Evolutionary conservation across 2,888 invertebrate species (phyloP).

Genomic region (Punctoribates punctum): DNA sequence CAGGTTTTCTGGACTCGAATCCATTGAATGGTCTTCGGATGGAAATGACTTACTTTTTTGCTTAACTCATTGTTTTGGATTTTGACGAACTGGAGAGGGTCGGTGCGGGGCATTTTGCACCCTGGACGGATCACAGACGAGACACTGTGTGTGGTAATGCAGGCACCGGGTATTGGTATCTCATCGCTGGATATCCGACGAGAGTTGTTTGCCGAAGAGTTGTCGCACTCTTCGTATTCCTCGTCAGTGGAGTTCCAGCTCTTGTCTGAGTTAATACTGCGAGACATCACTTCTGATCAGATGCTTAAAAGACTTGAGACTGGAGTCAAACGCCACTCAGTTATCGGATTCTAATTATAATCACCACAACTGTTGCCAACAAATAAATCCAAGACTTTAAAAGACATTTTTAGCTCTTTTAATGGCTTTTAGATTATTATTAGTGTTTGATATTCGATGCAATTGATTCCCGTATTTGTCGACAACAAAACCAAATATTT

Average conservation of each 20-base stretch:
- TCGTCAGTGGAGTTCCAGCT: conserved; percentile 35
- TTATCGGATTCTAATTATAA: too few species aligned
- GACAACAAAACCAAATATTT: too few species aligned
- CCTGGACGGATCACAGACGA: conserved; percentile 45
- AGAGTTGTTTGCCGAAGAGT: conserved; percentile 23
- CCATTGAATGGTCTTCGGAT: not conserved
- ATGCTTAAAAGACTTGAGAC: not conserved
- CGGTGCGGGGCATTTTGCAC: conserved; percentile 43
- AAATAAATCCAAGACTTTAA: too few species aligned
- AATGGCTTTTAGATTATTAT: too few species aligned
- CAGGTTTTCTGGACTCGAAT: not conserved
- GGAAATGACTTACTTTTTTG: conserved; percentile 45
- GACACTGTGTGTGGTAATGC: conserved; percentile 44
- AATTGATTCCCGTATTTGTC: too few species aligned
- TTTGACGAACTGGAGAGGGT: conserved; percentile 49
- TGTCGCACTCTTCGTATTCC: conserved; percentile 38
- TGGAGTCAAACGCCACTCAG: not conserved
- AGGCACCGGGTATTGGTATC: conserved; percentile 40
- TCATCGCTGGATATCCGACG: conserved; percentile 14
- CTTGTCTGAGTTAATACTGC: conserved; percentile 31
- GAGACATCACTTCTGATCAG: conserved; percentile 7
- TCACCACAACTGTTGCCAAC: too few species aligned
- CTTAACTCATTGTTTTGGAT: conserved; percentile 48
- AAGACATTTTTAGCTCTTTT: too few species aligned
- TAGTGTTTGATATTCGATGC: too few species aligned